Conservation (phyloP, 2,113 vertebrate species). For the Elgaria multicarinata region DNA sequence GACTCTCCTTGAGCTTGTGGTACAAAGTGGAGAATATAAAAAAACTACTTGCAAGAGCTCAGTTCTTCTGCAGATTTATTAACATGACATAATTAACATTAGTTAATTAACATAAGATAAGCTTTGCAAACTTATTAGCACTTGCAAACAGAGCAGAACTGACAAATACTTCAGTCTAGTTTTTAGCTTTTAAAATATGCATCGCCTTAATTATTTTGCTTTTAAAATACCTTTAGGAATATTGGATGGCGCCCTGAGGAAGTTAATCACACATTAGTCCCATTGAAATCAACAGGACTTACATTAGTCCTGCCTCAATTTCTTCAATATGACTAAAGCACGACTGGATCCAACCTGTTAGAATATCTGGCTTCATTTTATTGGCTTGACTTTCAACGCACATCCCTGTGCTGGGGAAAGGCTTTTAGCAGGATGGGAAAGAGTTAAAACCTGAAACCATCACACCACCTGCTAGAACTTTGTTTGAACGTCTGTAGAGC, state of each 20-base stretch:
- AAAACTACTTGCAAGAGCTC: neutral
- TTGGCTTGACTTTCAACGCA: neutral
- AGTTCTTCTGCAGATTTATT: conserved; percentile 21
- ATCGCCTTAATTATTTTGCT: conserved; percentile 10
- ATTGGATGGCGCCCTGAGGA: neutral
- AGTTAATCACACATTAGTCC: neutral
- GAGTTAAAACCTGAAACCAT: neutral
- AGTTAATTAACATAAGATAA: conserved; percentile 37
- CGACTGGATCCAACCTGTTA: neutral
- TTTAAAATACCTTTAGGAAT: neutral
- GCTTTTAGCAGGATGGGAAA: neutral
- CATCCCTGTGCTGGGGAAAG: neutral
- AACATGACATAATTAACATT: conserved; percentile 38
- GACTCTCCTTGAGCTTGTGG: neutral
- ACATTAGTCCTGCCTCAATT: neutral
- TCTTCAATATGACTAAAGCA: neutral
- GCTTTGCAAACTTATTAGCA: conserved; percentile 26
- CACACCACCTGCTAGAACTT: neutral
- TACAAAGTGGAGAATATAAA: neutral
- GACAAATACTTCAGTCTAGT: conserved; percentile 8
- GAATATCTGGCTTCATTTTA: neutral
- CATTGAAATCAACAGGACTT: neutral
- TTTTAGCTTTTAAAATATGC: neutral
- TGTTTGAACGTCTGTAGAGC: too few relatives aligned
- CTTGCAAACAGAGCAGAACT: conserved; percentile 26